phyloP scores from a whole-genome alignment of 2,888 invertebrate genomes.

The Mesorhabditis belari region DNA sequence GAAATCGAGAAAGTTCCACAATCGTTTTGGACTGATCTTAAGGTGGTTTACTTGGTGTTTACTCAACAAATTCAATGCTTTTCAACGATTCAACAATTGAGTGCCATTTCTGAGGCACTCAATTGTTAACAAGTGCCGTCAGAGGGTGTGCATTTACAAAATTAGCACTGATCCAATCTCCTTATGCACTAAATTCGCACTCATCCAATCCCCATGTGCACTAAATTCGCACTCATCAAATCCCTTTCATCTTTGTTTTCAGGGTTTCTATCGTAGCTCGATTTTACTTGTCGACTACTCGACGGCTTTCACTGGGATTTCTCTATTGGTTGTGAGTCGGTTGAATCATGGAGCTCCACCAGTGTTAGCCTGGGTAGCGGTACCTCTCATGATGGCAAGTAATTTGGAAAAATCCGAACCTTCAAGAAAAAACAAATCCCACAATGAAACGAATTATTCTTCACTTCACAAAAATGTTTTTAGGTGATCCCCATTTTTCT shows the following conservation, averaged over 20 bases:
- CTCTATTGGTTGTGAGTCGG: slow-evolving; percentile 25
- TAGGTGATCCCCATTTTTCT: slow-evolving; percentile 25
- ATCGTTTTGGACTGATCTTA: slow-evolving; percentile 32
- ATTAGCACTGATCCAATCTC: too few relatives aligned
- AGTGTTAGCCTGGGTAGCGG: slow-evolving; percentile 16
- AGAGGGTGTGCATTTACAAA: too few relatives aligned
- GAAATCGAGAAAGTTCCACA: slow-evolving; percentile 19
- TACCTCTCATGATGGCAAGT: slow-evolving; percentile 20
- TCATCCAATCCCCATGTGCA: too few relatives aligned
- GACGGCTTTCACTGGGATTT: slow-evolving; percentile 28
- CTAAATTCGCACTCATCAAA: too few relatives aligned
- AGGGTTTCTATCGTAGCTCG: slow-evolving; percentile 31
- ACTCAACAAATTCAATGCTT: too few relatives aligned
- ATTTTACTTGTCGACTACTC: slow-evolving; percentile 31
- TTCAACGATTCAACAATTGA: too few relatives aligned
- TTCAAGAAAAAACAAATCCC: too few relatives aligned
- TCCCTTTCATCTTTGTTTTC: background rate
- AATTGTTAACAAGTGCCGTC: too few relatives aligned
- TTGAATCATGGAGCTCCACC: slow-evolving; percentile 20
- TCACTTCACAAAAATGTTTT: background rate
- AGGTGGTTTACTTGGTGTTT: slow-evolving; percentile 5
- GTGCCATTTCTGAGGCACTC: too few relatives aligned
- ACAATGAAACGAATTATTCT: too few relatives aligned
- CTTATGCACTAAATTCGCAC: too few relatives aligned
- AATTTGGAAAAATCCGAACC: too few relatives aligned